phyloP scores from a whole-genome alignment of 1,140 invertebrate species.

The Conopomorpha cramerella region DNA sequence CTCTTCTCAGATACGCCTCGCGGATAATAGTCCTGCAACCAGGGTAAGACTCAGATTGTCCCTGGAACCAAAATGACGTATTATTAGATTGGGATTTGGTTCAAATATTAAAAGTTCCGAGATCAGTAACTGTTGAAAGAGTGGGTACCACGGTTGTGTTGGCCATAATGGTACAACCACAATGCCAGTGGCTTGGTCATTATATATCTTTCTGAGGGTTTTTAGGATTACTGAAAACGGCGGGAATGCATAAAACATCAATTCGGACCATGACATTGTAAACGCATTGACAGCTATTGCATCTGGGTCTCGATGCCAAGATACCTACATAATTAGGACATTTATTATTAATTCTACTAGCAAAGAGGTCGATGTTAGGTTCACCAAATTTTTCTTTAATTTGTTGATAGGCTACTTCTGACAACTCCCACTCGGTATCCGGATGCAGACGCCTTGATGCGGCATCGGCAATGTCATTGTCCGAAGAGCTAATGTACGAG shows the following conservation, averaged over 20 bases:
- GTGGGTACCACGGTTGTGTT: slow-evolving; percentile 3
- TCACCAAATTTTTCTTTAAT: slow-evolving; percentile 5
- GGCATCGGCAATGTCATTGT: slow-evolving; percentile 2
- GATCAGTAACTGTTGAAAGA: neutral
- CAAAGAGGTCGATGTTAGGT: slow-evolving; percentile 17
- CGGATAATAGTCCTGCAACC: slow-evolving; percentile 16
- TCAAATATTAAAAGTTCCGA: neutral
- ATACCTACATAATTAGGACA: slow-evolving; percentile 10
- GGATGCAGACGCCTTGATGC: slow-evolving; percentile 1
- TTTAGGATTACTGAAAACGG: slow-evolving; percentile 9
- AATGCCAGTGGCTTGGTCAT: slow-evolving; percentile 7
- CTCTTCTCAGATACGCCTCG: slow-evolving; percentile 7
- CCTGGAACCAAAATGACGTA: neutral
- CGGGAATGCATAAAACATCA: slow-evolving; percentile 6
- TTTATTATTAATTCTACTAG: slow-evolving; percentile 12
- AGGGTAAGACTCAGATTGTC: slow-evolving; percentile 5
- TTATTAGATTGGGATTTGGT: neutral
- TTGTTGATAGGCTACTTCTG: slow-evolving; percentile 3
- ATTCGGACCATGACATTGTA: slow-evolving; percentile 1
- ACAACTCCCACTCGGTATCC: slow-evolving; percentile 5
- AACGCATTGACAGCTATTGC: slow-evolving; percentile 5
- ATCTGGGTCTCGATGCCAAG: slow-evolving; percentile 6
- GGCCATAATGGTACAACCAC: slow-evolving; percentile 9
- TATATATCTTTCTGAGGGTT: slow-evolving; percentile 5
- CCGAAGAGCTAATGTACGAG: slow-evolving; percentile 3